Percentiles rank a stretch among this genome's conserved stretches.
These are phyloP conservation scores for Dicaeum eximium DNA, from an alignment of 2,113 vertebrate species.

Conservation along the genomic window DNA sequence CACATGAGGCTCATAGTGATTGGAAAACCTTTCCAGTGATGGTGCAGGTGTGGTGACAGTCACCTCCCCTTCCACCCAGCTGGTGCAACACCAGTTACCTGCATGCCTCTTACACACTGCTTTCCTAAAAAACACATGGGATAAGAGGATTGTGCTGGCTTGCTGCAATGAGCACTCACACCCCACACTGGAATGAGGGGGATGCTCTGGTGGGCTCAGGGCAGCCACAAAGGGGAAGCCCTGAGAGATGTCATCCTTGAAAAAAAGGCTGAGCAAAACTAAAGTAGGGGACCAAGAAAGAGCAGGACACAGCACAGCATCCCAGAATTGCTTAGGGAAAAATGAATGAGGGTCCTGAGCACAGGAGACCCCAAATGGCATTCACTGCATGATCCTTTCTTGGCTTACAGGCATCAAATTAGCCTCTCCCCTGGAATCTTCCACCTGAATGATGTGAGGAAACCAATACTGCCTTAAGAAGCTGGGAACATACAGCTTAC, in stretches of 20 bases:
- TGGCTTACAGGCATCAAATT: background rate
- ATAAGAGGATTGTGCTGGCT: background rate
- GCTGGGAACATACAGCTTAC: background rate
- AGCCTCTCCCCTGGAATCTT: background rate
- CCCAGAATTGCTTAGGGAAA: background rate
- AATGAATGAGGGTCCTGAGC: background rate
- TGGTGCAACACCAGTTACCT: background rate
- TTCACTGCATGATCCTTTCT: background rate
- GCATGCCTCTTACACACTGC: background rate
- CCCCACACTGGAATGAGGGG: rapidly evolving
- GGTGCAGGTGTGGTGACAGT: background rate
- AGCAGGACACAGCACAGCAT: rapidly evolving
- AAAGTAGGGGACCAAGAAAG: background rate
- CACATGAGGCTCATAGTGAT: rapidly evolving
- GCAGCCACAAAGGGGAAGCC: background rate
- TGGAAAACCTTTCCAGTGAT: background rate
- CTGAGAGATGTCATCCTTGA: background rate
- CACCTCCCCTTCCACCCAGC: background rate
- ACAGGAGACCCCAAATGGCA: background rate
- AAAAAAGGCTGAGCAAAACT: background rate
- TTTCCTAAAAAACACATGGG: background rate
- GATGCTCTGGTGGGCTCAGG: background rate
- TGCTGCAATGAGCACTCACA: background rate
- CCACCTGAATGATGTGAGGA: background rate
- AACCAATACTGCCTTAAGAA: background rate